Conservation (phyloP, 2,113 vertebrate genomes). For the Nipponia nippon region DNA sequence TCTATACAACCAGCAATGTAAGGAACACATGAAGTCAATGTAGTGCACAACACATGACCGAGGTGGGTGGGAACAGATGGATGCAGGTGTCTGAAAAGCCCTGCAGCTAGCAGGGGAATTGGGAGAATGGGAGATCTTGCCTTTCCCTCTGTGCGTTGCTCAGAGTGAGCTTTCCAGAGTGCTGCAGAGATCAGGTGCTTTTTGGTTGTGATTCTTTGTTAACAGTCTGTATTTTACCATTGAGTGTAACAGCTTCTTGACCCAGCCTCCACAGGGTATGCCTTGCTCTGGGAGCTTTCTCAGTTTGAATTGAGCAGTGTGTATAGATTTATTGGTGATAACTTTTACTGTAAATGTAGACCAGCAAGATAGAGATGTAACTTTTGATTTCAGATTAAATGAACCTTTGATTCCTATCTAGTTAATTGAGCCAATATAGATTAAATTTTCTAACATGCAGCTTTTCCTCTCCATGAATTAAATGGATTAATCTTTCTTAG, state of each 20-base stretch:
- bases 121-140: background rate
- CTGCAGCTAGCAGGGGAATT: background rate
- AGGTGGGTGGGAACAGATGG: background rate
- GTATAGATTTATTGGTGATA: background rate
- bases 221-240: background rate
- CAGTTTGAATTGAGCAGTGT: background rate
- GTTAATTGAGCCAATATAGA: background rate
- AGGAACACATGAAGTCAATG: background rate
- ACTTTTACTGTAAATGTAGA: background rate
- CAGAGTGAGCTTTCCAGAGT: background rate
- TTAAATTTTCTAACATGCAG: background rate
- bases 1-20: background rate
- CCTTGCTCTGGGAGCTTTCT: background rate
- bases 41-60: rapidly evolving
- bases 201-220: background rate
- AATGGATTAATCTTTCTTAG: background rate
- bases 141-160: background rate
- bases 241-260: background rate
- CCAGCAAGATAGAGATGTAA: background rate
- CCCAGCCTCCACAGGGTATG: background rate
- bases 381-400: background rate
- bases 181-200: background rate
- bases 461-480: background rate
- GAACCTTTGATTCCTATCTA: background rate
- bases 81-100: background rate